These are phyloP conservation scores for Tachina grossa DNA, from an alignment of 2,888 invertebrate genomes.

Conservation along the genomic window DNA sequence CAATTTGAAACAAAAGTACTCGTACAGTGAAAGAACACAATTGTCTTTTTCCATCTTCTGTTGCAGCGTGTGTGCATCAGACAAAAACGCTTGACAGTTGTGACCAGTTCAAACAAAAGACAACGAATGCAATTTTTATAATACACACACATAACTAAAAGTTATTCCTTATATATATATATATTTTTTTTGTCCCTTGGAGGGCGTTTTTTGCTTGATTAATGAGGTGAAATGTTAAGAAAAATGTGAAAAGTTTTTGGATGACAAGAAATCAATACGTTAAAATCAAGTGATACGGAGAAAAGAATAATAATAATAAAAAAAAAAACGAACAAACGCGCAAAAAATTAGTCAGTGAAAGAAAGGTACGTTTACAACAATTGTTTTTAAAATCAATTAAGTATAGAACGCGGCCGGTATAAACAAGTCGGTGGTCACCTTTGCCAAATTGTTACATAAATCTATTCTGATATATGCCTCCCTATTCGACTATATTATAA, in stretches of 20 bases:
- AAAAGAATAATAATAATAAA: conserved; percentile 10
- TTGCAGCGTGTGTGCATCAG: conserved; percentile 73
- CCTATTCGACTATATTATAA: no score
- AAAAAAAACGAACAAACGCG: neutral
- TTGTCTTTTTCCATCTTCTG: conserved; percentile 53
- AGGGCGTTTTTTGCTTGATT: conserved; percentile 77
- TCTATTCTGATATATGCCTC: neutral
- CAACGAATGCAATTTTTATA: conserved; percentile 62
- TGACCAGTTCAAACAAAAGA: conserved; percentile 64
- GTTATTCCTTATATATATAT: neutral
- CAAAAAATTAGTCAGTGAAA: neutral
- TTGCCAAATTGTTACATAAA: neutral
- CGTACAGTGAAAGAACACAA: conserved; percentile 39
- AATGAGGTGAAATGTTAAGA: conserved; percentile 82
- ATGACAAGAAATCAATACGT: conserved; percentile 73
- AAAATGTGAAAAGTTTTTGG: conserved; percentile 76
- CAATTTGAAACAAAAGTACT: conserved; percentile 56
- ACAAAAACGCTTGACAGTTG: conserved; percentile 73
- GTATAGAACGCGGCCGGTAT: neutral
- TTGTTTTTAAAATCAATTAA: conserved; percentile 29
- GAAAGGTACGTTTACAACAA: conserved; percentile 7
- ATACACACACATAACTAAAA: conserved; percentile 61
- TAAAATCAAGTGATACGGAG: conserved; percentile 67
- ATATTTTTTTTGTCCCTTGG: conserved; percentile 25
- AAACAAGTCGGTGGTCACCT: conserved; percentile 2